Percentiles rank a stretch among this genome's conserved stretches.
Evolutionary conservation across 2,797 vertebrate genomes (phyloP).

Genomic region (Rhyacichthys aspro): DNA sequence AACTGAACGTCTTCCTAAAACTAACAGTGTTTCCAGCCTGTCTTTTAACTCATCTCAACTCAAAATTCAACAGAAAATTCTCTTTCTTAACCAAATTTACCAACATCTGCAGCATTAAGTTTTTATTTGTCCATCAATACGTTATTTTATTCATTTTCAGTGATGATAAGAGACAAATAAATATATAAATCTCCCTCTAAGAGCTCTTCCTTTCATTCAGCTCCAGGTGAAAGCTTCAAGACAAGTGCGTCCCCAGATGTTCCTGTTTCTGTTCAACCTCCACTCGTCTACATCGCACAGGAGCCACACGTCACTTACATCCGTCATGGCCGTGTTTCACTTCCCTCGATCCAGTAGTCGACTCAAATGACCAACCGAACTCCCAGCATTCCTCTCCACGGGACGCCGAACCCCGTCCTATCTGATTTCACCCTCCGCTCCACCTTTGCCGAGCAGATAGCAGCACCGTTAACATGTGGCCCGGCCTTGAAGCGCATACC

Average conservation of each 20-base stretch:
- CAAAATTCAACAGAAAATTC: too few relatives aligned
- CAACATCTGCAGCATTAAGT: too few relatives aligned
- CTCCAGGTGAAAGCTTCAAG: conserved; percentile 1
- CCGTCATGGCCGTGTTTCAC: conserved; percentile 20
- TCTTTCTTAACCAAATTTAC: too few relatives aligned
- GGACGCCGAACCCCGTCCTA: conserved; percentile 34
- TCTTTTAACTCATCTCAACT: too few relatives aligned
- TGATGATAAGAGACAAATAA: too few relatives aligned
- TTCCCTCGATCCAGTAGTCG: conserved; percentile 30
- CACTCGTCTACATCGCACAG: conserved; percentile 24
- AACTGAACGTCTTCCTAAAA: too few relatives aligned
- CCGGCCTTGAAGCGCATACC: conserved; percentile 55
- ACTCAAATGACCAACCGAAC: conserved; percentile 28
- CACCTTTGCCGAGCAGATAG: conserved; percentile 63
- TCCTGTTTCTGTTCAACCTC: conserved; percentile 5
- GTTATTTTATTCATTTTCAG: too few relatives aligned
- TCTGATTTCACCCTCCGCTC: conserved; percentile 60
- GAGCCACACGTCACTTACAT: conserved; percentile 43
- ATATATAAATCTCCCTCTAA: too few relatives aligned
- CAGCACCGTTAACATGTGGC: conserved; percentile 66
- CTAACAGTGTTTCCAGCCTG: too few relatives aligned
- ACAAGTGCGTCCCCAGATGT: conserved; percentile 16
- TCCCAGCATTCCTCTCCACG: conserved; percentile 56
- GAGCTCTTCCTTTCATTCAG: not conserved
- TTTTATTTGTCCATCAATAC: too few relatives aligned